Evolutionary conservation across 2,113 vertebrate genomes (phyloP).

Genomic region (Meriones unguiculatus): DNA sequence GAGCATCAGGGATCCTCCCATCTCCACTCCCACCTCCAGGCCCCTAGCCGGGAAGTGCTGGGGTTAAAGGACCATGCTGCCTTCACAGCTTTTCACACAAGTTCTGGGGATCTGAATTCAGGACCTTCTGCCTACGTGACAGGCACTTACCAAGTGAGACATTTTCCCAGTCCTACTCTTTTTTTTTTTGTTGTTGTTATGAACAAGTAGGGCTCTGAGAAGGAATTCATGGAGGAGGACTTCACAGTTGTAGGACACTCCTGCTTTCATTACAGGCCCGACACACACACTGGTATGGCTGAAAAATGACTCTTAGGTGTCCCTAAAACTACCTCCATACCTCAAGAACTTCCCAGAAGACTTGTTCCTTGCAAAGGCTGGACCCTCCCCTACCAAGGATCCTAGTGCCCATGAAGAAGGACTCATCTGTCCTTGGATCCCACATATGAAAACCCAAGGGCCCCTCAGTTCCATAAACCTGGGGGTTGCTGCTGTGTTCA

Average conservation of each 20-base stretch:
- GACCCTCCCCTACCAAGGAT: no score
- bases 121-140: background rate
- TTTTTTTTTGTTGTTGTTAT: background rate
- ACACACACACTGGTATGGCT: background rate
- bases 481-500: background rate
- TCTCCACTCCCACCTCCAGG: background rate
- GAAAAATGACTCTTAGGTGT: background rate
- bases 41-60: background rate
- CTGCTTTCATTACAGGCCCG: background rate
- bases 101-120: background rate
- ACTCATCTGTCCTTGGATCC: background rate
- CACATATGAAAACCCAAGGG: background rate
- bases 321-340: background rate
- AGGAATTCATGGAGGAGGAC: background rate
- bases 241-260: background rate
- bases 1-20: background rate
- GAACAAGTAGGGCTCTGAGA: background rate
- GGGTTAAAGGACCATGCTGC: background rate
- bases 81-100: background rate
- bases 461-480: background rate
- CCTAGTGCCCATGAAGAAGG: background rate
- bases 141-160: background rate
- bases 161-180: background rate
- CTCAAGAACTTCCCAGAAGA: background rate
- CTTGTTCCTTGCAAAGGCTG: background rate